Evolutionary conservation across 1,140 invertebrate genomes (phyloP).

Genomic region (Orchestia grillus): DNA sequence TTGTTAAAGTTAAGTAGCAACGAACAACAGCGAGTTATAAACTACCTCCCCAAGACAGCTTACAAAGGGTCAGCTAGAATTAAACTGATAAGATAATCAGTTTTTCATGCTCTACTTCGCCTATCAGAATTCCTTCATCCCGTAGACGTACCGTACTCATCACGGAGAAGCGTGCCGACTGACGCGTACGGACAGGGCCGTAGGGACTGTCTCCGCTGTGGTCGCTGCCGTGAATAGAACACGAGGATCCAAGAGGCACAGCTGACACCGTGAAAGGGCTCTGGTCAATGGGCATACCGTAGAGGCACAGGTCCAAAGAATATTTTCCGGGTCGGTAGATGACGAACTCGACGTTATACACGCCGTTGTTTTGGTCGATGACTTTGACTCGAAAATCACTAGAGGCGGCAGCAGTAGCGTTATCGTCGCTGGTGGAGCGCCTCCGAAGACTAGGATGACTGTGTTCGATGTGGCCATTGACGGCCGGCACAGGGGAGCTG

Average conservation of each 20-base stretch:
- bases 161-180: conserved; percentile 28
- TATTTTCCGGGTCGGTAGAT: conserved; percentile 72
- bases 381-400: conserved; percentile 67
- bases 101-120: not conserved
- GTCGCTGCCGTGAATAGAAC: conserved; percentile 34
- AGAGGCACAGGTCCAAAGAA: conserved; percentile 72
- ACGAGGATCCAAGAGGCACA: not conserved
- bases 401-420: conserved; percentile 58
- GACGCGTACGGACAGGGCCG: not conserved
- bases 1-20: too few relatives aligned
- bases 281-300: conserved; percentile 73
- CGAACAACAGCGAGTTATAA: too few relatives aligned
- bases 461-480: conserved; percentile 58
- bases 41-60: too few relatives aligned
- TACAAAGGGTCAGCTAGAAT: not conserved
- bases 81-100: not conserved
- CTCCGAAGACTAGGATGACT: conserved; percentile 59
- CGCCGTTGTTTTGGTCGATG: conserved; percentile 73
- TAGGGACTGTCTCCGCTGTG: conserved; percentile 18
- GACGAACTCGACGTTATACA: conserved; percentile 73
- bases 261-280: conserved; percentile 72
- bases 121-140: not conserved
- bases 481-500: not conserved
- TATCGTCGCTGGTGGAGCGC: conserved; percentile 60
- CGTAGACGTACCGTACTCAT: not conserved